phyloP scores from a whole-genome alignment of 2,113 vertebrate species.

The Syngnathus floridae region DNA sequence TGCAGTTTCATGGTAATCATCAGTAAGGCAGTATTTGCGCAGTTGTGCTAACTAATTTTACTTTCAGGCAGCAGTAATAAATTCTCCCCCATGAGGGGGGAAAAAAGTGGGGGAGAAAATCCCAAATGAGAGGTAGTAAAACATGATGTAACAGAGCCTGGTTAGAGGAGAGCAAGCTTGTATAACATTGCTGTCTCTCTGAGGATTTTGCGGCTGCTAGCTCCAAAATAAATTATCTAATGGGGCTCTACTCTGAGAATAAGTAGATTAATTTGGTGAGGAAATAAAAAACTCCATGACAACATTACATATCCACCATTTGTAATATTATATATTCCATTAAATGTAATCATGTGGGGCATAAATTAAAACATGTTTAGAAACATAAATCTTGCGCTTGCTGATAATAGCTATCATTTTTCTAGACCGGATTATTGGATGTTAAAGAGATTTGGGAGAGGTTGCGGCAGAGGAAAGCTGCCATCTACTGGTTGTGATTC shows the following conservation, averaged over 20 bases:
- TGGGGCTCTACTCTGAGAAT: constrained; percentile 22
- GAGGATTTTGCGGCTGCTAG: constrained; percentile 40
- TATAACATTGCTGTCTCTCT: constrained; percentile 44
- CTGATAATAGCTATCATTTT: neutral
- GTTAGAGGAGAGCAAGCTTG: constrained; percentile 45
- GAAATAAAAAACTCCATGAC: constrained; percentile 20
- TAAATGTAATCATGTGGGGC: neutral
- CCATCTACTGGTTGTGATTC: constrained; percentile 50
- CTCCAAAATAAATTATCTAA: constrained; percentile 54
- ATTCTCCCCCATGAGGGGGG: neutral
- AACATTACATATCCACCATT: constrained; percentile 14
- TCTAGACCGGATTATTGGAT: neutral
- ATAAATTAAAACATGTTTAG: constrained; percentile 16
- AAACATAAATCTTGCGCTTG: neutral
- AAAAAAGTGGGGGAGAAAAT: neutral
- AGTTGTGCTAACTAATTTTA: neutral
- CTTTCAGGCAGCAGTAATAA: neutral
- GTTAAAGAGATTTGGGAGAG: neutral
- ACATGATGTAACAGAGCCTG: constrained; percentile 44
- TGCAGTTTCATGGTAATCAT: neutral
- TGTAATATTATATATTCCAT: neutral
- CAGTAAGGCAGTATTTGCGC: constrained; percentile 10
- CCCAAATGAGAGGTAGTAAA: constrained; percentile 26
- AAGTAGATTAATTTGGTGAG: constrained; percentile 21
- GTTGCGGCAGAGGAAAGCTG: constrained; percentile 46